Evolutionary conservation across 2,888 invertebrate species (phyloP).

Genomic region (Spilarctia lutea): DNA sequence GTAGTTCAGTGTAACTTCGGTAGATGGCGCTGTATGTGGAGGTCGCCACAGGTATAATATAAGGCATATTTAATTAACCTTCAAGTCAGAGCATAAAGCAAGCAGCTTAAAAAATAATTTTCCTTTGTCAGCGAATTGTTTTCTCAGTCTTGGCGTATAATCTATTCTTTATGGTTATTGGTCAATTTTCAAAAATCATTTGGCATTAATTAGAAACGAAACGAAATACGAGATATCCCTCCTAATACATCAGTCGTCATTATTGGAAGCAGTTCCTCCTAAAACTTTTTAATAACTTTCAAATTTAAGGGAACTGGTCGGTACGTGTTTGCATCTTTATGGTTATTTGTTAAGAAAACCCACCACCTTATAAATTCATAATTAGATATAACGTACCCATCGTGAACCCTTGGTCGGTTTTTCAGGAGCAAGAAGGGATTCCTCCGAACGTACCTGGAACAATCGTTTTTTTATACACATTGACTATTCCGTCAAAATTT

Average conservation of each 20-base stretch:
- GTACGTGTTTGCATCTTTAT: background rate
- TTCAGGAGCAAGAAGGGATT: slow-evolving; percentile 79
- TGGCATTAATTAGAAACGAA: background rate
- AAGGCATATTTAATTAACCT: background rate
- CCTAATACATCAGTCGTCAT: background rate
- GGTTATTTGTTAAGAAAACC: slow-evolving; percentile 33
- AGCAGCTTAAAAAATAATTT: background rate
- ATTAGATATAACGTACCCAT: slow-evolving; percentile 76
- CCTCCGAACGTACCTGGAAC: slow-evolving; percentile 84
- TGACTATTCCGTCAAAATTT: background rate
- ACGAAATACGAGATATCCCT: background rate
- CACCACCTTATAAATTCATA: slow-evolving; percentile 63
- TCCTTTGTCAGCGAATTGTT: background rate
- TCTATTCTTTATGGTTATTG: background rate
- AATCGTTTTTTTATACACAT: slow-evolving; percentile 20
- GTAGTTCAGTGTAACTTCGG: no score
- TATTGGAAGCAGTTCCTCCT: background rate
- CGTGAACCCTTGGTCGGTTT: slow-evolving; percentile 74
- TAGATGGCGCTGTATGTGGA: no score
- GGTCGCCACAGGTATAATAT: no score
- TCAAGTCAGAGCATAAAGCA: background rate
- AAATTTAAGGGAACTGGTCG: background rate
- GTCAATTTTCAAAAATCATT: no score
- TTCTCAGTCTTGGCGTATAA: background rate
- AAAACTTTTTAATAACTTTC: background rate